Percentiles rank a stretch among this genome's conserved stretches.
Conservation (phyloP, 2,797 vertebrate species). For the Eulemur coronatus region DNA sequence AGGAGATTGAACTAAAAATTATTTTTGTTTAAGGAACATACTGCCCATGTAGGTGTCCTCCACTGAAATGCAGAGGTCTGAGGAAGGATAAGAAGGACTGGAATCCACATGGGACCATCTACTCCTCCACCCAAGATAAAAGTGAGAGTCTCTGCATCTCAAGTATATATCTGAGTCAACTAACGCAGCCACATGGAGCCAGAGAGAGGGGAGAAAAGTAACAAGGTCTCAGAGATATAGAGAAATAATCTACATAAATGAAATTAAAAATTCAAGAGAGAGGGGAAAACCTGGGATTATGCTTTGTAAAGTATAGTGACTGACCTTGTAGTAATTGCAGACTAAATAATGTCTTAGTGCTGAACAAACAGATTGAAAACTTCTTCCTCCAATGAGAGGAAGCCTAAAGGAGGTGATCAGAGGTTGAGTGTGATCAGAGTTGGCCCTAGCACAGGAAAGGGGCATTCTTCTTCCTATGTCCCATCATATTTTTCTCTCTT, state of each 20-base stretch:
- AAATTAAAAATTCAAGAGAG: neutral
- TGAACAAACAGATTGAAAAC: neutral
- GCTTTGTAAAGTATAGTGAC: neutral
- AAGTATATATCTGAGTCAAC: neutral
- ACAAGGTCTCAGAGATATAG: neutral
- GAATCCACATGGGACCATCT: neutral
- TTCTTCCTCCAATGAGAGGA: neutral
- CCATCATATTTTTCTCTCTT: neutral
- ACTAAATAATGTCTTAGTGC: neutral
- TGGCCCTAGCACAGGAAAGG: neutral
- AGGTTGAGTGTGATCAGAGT: neutral
- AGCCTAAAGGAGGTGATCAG: neutral
- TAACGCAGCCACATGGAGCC: neutral
- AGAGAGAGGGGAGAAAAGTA: neutral
- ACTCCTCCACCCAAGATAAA: neutral
- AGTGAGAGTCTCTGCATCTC: neutral
- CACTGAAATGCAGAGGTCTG: neutral
- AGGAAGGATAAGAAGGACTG: neutral
- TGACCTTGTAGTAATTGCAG: neutral
- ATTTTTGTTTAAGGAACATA: neutral
- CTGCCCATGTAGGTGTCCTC: neutral
- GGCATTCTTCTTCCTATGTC: neutral
- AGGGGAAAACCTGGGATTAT: neutral
- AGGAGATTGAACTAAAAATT: neutral
- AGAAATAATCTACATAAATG: neutral